Evolutionary conservation across 2,113 vertebrate species (phyloP), one percentile per base, ranked within the genome.

Genomic region (Urocitellus parryii): DNA sequence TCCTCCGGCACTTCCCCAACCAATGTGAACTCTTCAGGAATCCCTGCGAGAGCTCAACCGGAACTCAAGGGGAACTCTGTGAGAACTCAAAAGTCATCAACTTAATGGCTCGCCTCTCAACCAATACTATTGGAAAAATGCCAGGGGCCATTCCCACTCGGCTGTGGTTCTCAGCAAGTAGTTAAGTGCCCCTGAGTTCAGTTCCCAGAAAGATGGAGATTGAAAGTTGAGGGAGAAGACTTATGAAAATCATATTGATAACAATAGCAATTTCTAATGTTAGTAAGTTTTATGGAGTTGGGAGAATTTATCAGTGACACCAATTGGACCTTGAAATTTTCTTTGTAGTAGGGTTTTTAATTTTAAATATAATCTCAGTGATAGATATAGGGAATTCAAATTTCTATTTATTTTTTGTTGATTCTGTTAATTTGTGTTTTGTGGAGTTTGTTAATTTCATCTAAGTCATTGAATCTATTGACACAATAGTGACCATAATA

Each of bases 311-410:
- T 18, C 70, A 79, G 63, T 32, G 29, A 95, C 87, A 8, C 25
- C 48, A 42, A 65, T 25, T 91, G 48, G 14, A 13, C 20, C 48
- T 88, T 10, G 27, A 61, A 85, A 58, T 94, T 93, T 92, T 88
- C 72, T 51, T 74, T 61, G 48, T 74, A 11, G 18, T 34, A 94
- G 61, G 48, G 12, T 32, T 81, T 92, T 63, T 65, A 56, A 51
- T 68, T 91, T 89, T 72, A 22, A 95, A 89, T 86, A 90, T 68
- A 83, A 88, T 91, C 91, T 92, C 51, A 53, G n/a, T 83, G 58
- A 79, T 11, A 68, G 16, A 83, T 14, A 76, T 20, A 56, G 24
- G 42, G 27, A 3, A 63, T 83, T 67, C 22, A 53, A 39, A 51
- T 81, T 53, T 81, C 45, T 73, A 42, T 65, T 67, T 90, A 39